Conservation (phyloP, 2,113 vertebrate genomes). For the Erythrocebus patas region DNA sequence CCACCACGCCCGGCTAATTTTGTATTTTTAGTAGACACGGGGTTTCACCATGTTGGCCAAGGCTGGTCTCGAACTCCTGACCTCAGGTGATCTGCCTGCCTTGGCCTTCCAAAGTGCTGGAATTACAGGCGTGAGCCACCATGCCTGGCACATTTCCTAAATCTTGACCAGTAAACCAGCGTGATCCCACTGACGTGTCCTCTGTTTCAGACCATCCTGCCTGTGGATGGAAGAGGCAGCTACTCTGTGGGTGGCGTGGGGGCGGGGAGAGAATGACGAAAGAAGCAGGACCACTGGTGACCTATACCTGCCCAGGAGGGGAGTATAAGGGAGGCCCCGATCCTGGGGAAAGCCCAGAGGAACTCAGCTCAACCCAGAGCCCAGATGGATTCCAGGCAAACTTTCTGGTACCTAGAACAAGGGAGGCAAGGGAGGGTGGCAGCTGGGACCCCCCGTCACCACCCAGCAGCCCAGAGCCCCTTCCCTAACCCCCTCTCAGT, state of each 20-base stretch:
- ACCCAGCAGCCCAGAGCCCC: conserved; percentile 66
- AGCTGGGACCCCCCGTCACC: background rate
- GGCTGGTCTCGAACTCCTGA: no score
- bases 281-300: background rate
- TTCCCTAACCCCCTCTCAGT: conserved; percentile 29
- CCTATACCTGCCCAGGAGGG: background rate
- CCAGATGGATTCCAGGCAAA: background rate
- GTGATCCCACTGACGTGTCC: background rate
- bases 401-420: background rate
- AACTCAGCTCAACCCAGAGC: background rate
- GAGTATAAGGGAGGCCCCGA: background rate
- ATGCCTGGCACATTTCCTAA: background rate
- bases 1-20: no score
- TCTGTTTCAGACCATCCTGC: background rate
- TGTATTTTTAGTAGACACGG: no score
- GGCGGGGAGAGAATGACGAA: background rate
- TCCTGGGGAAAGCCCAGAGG: background rate
- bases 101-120: no score
- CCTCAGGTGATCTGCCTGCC: no score
- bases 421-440: background rate
- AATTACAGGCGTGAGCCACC: no score
- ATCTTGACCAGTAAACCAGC: background rate
- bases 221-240: background rate
- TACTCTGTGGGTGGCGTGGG: background rate
- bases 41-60: no score